A percentile compares a stretch with the other conserved stretches of the same genome.
phyloP scores from a whole-genome alignment of 2,113 vertebrate genomes.

The Nothobranchius kuhntae region DNA sequence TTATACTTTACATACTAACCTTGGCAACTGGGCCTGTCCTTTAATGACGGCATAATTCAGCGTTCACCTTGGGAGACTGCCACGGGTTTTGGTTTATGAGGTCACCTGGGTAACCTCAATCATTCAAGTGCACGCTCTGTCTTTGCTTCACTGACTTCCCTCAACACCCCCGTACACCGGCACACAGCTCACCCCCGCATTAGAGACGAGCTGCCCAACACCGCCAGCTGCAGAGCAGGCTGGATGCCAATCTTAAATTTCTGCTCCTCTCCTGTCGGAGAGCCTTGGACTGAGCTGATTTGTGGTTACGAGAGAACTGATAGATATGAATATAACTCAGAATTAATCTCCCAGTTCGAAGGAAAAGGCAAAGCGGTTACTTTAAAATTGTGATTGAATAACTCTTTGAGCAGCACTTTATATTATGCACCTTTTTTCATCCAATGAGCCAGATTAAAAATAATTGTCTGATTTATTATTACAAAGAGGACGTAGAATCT shows the following conservation, averaged over 20 bases:
- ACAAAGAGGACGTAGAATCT: too few species aligned
- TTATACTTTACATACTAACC: constrained; percentile 86
- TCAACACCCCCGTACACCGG: constrained; percentile 48
- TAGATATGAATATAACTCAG: constrained; percentile 52
- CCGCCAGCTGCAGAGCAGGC: constrained; percentile 47
- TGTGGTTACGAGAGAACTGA: constrained; percentile 47
- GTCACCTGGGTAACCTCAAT: constrained; percentile 83
- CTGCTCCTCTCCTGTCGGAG: constrained; percentile 36
- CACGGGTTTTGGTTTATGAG: constrained; percentile 84
- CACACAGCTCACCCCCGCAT: constrained; percentile 37
- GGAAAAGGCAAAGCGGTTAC: constrained; percentile 35
- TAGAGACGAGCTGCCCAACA: constrained; percentile 46
- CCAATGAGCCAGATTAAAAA: not conserved
- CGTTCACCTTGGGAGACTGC: constrained; percentile 84
- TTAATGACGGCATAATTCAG: constrained; percentile 86
- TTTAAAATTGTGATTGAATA: constrained; percentile 30
- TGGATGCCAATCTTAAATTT: constrained; percentile 59
- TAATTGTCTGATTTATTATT: not conserved
- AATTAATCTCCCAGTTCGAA: constrained; percentile 48
- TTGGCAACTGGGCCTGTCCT: constrained; percentile 82
- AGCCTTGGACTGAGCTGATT: constrained; percentile 50
- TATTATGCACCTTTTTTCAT: constrained; percentile 13
- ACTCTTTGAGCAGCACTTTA: constrained; percentile 12
- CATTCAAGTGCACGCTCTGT: constrained; percentile 81
- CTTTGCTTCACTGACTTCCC: constrained; percentile 78